Percentiles rank a stretch among this genome's conserved stretches.
These are phyloP conservation scores for Orestias chungarensis DNA, from an alignment of 2,797 vertebrate genomes.

Conservation along the genomic window DNA sequence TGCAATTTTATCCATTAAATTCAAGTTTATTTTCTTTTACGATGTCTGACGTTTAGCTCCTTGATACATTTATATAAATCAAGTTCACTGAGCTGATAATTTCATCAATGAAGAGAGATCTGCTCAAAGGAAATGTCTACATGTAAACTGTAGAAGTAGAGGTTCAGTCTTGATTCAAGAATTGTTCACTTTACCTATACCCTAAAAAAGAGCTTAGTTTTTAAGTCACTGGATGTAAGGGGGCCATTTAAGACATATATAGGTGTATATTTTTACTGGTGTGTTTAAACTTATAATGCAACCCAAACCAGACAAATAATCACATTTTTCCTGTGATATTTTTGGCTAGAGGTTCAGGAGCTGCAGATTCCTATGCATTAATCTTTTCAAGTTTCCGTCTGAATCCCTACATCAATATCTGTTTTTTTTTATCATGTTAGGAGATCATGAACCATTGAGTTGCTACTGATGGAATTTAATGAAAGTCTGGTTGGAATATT, in stretches of 20 bases:
- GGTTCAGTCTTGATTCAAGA: not conserved
- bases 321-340: slow-evolving; percentile 50
- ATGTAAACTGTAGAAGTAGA: not conserved
- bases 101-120: not conserved
- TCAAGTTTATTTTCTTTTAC: too few relatives aligned
- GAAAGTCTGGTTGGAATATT: slow-evolving; percentile 49
- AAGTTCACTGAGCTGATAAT: not conserved
- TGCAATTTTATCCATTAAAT: not conserved
- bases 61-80: too few relatives aligned
- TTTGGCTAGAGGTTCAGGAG: slow-evolving; percentile 4
- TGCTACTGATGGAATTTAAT: slow-evolving; percentile 55
- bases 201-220: not conserved
- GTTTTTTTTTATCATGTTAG: slow-evolving; percentile 53
- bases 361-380: slow-evolving; percentile 4
- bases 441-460: slow-evolving; percentile 62
- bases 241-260: too few relatives aligned
- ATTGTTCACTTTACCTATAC: not conserved
- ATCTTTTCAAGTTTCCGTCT: slow-evolving; percentile 14
- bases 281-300: too few relatives aligned
- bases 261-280: too few relatives aligned
- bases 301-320: not conserved
- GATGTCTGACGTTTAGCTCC: too few relatives aligned
- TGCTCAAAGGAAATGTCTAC: not conserved
- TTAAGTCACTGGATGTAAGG: not conserved
- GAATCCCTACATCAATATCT: slow-evolving; percentile 30